Evolutionary conservation across 2,113 vertebrate species (phyloP).

Genomic region (Neoarius graeffei): DNA sequence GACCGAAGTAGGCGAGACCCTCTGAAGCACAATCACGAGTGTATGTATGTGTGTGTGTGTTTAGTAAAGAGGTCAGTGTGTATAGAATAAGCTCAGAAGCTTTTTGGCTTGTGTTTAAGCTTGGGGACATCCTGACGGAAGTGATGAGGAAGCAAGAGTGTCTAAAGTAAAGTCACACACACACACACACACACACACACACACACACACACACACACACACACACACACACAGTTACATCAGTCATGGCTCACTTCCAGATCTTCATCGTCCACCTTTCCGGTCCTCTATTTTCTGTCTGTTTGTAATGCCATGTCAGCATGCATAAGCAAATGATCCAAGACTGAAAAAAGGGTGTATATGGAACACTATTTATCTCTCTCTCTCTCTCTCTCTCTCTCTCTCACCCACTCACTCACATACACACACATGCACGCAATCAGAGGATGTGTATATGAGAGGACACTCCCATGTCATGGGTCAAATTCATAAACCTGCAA

Average conservation of each 20-base stretch:
- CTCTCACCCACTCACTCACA: background rate
- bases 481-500: slow-evolving; percentile 43
- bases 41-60: slow-evolving; percentile 6
- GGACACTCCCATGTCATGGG: slow-evolving; percentile 24
- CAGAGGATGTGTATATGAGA: slow-evolving; percentile 48
- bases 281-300: slow-evolving; percentile 22
- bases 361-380: background rate
- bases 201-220: slow-evolving; percentile 21
- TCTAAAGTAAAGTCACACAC: slow-evolving; percentile 25
- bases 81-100: slow-evolving; percentile 3
- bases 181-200: slow-evolving; percentile 10
- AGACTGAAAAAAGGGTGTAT: slow-evolving; percentile 28
- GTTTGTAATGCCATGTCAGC: slow-evolving; percentile 19
- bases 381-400: background rate
- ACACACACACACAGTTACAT: slow-evolving; percentile 38
- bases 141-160: slow-evolving; percentile 48
- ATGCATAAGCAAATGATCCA: slow-evolving; percentile 17
- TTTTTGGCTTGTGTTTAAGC: slow-evolving; percentile 38
- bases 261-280: slow-evolving; percentile 33
- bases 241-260: slow-evolving; percentile 38
- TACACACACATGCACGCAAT: slow-evolving; percentile 18
- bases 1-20: background rate
- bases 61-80: slow-evolving; percentile 15
- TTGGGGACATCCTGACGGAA: slow-evolving; percentile 46
- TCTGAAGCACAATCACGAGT: slow-evolving; percentile 1